Conservation (phyloP, 2,113 vertebrate genomes). For the Gavialis gangeticus region DNA sequence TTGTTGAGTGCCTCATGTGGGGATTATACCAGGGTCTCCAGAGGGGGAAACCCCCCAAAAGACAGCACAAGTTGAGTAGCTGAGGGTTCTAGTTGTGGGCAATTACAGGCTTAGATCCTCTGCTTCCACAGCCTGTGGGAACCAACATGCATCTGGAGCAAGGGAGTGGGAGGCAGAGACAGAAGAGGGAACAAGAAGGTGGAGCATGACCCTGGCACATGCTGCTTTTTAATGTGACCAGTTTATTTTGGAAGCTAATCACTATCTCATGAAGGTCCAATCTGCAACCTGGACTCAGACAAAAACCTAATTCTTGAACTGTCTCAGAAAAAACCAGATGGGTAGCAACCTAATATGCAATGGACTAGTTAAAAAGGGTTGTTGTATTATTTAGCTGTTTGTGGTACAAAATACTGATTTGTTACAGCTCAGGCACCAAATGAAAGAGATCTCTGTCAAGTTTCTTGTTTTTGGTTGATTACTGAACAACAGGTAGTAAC, state of each 20-base stretch:
- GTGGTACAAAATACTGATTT: background rate
- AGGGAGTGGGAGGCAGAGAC: too few species aligned
- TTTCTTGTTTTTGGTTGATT: background rate
- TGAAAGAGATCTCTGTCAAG: background rate
- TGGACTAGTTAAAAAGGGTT: background rate
- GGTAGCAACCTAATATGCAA: background rate
- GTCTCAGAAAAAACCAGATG: slow-evolving; percentile 6
- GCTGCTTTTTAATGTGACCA: too few species aligned
- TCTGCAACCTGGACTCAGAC: too few species aligned
- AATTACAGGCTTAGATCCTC: background rate
- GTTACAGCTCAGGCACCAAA: background rate
- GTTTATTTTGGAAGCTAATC: too few species aligned
- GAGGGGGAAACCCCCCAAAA: background rate
- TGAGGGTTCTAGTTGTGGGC: background rate
- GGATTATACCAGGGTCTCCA: background rate
- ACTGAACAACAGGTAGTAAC: background rate
- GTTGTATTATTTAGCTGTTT: background rate
- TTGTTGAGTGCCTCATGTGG: slow-evolving; percentile 3
- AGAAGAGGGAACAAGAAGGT: too few species aligned
- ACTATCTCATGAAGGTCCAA: too few species aligned
- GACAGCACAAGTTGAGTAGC: background rate
- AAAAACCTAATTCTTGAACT: background rate
- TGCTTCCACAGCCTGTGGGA: too few species aligned
- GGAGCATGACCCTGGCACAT: too few species aligned
- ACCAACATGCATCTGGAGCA: too few species aligned